Base-by-base conservation (phyloP, 1,140 invertebrate species). In the Formica selysi region DNA sequence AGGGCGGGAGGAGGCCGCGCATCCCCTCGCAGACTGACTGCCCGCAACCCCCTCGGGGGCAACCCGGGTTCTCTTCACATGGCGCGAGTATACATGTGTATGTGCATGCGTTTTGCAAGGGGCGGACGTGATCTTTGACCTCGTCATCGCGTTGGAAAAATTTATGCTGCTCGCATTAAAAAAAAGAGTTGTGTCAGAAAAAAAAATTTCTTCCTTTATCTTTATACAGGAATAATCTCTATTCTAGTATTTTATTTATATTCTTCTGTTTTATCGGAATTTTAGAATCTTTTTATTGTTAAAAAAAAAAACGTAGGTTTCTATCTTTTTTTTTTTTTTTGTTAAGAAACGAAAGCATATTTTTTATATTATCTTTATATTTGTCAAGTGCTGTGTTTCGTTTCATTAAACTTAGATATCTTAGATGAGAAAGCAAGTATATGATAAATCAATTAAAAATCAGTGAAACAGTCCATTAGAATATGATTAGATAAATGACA, bases 21-120 rank as follows among this genome's bases (percentile, higher is more conserved):
- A 90, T 76, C 85, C 74, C 73, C 78, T 61, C 29, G n/a, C 48
- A 41, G 44, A 68, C 71, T 79, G 71, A 76, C 48, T 64, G 71
- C 62, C 59, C 59, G 29, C 87, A 86, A 70, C 88, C 78, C 87
- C 78, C 79, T 76, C 32, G 76, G 51, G 76, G 65, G 64, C 74
- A 83, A 71, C 76, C 57, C 65, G 64, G 61, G 38, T 32, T 90
- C 62, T 68, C 71, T 51, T 51, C 76, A 87, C 76, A 67, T 57
- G 64, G 41, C 29, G 61, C 61, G n/a, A n/a, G 54, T n/a, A 13
- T 3, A n/a, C 38, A 36, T 67, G 32, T 36, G 76, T 44, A 64
- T 59, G 62, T 80, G 57, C 22, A 41, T 79, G 62, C 29, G 38
- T 81, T 81, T 79, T 26, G 29, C 73, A 68, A 89, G 79, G 62